Conservation (phyloP, 2,113 vertebrate genomes). For the Ciconia boyciana region DNA sequence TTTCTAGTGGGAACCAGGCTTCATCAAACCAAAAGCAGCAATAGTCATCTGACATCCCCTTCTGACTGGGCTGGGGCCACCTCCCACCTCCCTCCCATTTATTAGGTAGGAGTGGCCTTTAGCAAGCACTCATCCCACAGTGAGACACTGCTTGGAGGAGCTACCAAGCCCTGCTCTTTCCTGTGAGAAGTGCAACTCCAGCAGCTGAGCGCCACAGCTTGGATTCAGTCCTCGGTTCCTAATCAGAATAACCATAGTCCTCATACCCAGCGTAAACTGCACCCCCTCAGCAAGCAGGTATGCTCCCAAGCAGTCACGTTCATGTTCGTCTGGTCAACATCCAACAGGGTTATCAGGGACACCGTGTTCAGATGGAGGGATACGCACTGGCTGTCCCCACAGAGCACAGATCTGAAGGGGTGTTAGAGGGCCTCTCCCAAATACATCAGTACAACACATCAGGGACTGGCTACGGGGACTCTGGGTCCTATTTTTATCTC, state of each 20-base stretch:
- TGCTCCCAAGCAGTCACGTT: neutral
- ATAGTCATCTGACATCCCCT: accelerated
- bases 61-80: neutral
- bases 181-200: neutral
- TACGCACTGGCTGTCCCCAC: neutral
- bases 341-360: neutral
- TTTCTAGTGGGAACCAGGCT: neutral
- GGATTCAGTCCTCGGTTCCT: neutral
- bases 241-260: neutral
- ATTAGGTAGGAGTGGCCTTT: neutral
- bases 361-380: neutral
- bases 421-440: neutral
- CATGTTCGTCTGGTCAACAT: neutral
- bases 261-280: neutral
- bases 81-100: neutral
- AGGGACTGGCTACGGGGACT: neutral
- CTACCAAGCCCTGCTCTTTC: neutral
- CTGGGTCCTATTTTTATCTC: neutral
- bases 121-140: neutral
- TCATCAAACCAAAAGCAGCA: neutral
- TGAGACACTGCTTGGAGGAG: neutral
- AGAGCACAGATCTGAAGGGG: neutral
- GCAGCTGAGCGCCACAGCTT: neutral
- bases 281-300: neutral
- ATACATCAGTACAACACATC: neutral